Conservation (phyloP, 2,113 vertebrate species). For the Nothoprocta pentlandii region DNA sequence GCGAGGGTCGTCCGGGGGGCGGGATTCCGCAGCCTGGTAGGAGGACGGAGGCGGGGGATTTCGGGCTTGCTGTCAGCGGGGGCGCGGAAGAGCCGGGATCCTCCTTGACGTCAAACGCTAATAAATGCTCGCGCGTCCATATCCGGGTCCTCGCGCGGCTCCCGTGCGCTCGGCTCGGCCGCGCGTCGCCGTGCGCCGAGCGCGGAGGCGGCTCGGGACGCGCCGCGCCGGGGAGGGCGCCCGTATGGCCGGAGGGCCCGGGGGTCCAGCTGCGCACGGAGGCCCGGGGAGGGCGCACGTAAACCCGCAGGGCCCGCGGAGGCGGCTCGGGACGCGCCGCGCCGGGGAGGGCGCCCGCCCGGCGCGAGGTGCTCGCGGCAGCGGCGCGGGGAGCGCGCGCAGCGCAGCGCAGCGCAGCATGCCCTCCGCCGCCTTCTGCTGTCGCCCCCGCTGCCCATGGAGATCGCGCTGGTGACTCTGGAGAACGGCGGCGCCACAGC, state of each 20-base stretch:
- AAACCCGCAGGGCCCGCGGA: too few relatives aligned
- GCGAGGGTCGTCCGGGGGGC: neutral
- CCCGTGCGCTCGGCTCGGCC: neutral
- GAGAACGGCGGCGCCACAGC: conserved; percentile 86
- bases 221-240: neutral
- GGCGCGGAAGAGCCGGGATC: conserved; percentile 46
- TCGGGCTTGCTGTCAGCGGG: neutral
- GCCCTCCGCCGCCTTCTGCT: conserved; percentile 45
- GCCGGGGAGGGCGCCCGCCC: neutral
- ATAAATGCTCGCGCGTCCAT: conserved; percentile 68
- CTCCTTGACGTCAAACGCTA: conserved; percentile 79
- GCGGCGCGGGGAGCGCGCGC: neutral
- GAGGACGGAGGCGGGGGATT: neutral
- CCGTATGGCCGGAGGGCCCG: too few relatives aligned
- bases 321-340: neutral
- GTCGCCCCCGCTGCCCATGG: conserved; percentile 79
- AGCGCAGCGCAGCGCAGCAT: conserved; percentile 52
- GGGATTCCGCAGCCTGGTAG: neutral
- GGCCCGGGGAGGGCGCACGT: too few relatives aligned
- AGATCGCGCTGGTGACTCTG: conserved; percentile 90
- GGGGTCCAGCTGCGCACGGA: too few relatives aligned
- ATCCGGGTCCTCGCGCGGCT: conserved; percentile 74
- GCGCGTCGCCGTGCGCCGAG: neutral
- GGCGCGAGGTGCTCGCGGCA: neutral
- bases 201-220: neutral